Percentiles rank a stretch among this genome's conserved stretches.
Evolutionary conservation across 2,888 invertebrate genomes (phyloP).

Genomic region (Octodonta nipae): DNA sequence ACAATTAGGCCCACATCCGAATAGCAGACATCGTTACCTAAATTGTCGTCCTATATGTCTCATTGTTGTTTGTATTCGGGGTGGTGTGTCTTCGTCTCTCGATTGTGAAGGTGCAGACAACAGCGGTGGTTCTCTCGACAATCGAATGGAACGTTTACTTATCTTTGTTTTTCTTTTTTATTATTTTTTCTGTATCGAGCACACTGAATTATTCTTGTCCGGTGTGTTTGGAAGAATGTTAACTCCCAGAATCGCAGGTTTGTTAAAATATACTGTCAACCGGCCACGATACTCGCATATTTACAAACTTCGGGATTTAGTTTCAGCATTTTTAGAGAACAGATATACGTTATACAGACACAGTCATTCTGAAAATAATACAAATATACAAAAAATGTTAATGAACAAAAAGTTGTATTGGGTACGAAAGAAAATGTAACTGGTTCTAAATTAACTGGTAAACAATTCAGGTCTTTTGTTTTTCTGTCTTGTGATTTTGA

Average conservation of each 20-base stretch:
- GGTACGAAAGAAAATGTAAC: too few relatives aligned
- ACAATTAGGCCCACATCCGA: too few relatives aligned
- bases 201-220: conserved; percentile 35
- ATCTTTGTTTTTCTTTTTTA: conserved; percentile 30
- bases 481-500: too few relatives aligned
- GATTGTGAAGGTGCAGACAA: conserved; percentile 31
- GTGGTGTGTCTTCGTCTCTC: conserved; percentile 22
- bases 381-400: too few relatives aligned
- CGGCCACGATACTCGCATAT: conserved; percentile 31
- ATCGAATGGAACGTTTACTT: conserved; percentile 27
- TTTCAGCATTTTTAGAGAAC: too few relatives aligned
- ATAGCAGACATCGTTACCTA: too few relatives aligned
- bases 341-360: too few relatives aligned
- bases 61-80: conserved; percentile 20
- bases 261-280: conserved; percentile 35
- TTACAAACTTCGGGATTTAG: conserved; percentile 34
- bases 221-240: conserved; percentile 33
- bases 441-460: too few relatives aligned
- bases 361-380: too few relatives aligned
- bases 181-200: conserved; percentile 12
- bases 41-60: too few relatives aligned
- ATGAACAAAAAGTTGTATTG: too few relatives aligned
- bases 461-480: too few relatives aligned
- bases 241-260: conserved; percentile 30
- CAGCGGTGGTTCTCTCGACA: conserved; percentile 34